Conservation (phyloP, 2,888 invertebrate genomes). For the Sminthurides aquaticus region DNA sequence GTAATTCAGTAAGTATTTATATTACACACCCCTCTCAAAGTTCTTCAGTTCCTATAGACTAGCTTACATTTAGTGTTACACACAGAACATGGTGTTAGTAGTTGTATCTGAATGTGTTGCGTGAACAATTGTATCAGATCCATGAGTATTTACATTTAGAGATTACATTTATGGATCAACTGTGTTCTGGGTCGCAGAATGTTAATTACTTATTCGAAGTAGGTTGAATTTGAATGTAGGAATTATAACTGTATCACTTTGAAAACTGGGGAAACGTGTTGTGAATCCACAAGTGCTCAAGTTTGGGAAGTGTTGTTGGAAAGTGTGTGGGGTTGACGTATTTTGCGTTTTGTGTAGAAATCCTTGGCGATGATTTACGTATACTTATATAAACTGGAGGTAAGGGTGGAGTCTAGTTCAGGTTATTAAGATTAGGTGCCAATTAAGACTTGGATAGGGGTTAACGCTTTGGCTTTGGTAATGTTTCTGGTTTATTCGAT, state of each 20-base stretch:
- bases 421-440: not conserved
- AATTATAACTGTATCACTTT: not conserved
- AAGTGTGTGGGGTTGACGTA: too few species aligned
- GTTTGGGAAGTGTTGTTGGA: not conserved
- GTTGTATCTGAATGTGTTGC: too few species aligned
- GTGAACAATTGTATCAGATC: too few species aligned
- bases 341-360: not conserved
- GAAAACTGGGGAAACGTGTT: not conserved
- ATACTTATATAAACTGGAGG: not conserved
- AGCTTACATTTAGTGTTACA: too few species aligned
- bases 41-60: too few species aligned
- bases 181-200: too few species aligned
- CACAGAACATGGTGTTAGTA: too few species aligned
- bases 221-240: not conserved
- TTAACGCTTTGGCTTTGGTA: slow-evolving; percentile 20
- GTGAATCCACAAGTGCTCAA: not conserved
- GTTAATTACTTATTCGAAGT: too few species aligned
- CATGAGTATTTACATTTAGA: too few species aligned
- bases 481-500: slow-evolving; percentile 17
- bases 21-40: too few species aligned
- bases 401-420: not conserved
- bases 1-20: too few species aligned
- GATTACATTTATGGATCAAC: too few species aligned
- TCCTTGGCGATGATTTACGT: not conserved
- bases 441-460: not conserved